phyloP scores from a whole-genome alignment of 2,888 invertebrate species.

The Plebejus melissa region DNA sequence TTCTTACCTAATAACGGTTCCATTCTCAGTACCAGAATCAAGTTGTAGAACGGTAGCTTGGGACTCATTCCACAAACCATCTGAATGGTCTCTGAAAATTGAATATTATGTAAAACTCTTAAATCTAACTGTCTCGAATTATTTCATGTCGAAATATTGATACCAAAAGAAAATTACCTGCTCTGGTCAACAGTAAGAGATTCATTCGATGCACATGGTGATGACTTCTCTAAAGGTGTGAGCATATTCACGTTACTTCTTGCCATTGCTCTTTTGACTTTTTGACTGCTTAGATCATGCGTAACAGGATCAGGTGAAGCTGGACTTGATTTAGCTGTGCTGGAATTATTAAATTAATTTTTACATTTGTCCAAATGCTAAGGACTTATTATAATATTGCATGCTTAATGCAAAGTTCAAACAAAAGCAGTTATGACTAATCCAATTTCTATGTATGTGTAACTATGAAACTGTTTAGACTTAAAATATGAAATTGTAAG shows the following conservation, averaged over 20 bases:
- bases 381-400: conserved; percentile 18
- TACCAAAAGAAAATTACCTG: conserved; percentile 48
- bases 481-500: conserved; percentile 31
- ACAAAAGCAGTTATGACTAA: background rate
- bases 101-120: conserved; percentile 26
- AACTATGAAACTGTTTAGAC: conserved; percentile 27
- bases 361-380: background rate
- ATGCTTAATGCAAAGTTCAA: background rate
- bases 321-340: conserved; percentile 82
- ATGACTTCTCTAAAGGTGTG: conserved; percentile 75
- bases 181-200: conserved; percentile 88
- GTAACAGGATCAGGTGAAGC: conserved; percentile 77
- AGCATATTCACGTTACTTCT: conserved; percentile 58
- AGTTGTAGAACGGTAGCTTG: conserved; percentile 90
- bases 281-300: conserved; percentile 51
- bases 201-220: conserved; percentile 90
- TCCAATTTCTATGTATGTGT: background rate
- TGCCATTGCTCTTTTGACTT: conserved; percentile 52
- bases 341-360: conserved; percentile 43
- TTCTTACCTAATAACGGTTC: conserved; percentile 74
- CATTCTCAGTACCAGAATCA: conserved; percentile 83
- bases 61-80: conserved; percentile 93
- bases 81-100: conserved; percentile 85
- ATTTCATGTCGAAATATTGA: background rate
- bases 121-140: too few relatives aligned